Percentiles rank a stretch among this genome's conserved stretches.
phyloP scores from a whole-genome alignment of 2,797 vertebrate genomes.

The Falco naumanni region DNA sequence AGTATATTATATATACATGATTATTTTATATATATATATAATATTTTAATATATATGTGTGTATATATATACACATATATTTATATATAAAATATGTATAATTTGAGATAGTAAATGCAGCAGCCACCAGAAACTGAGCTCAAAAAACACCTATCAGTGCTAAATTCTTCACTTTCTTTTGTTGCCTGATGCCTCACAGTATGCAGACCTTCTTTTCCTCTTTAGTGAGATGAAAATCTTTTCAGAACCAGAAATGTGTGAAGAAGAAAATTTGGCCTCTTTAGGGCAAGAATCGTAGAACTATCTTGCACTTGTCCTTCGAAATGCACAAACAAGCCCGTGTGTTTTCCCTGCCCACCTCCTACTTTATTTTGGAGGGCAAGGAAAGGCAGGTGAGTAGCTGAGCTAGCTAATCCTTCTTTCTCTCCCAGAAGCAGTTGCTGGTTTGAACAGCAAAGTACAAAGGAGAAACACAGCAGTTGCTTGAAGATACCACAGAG shows the following conservation, averaged over 20 bases:
- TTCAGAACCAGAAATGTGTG: not conserved
- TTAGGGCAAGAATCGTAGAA: not conserved
- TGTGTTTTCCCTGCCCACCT: fast-evolving
- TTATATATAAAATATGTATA: not conserved
- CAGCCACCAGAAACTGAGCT: not conserved
- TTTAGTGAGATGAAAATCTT: not conserved
- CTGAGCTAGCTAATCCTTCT: not conserved
- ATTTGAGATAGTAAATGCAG: not conserved
- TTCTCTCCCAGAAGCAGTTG: not conserved
- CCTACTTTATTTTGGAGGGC: fast-evolving
- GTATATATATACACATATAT: too few species aligned
- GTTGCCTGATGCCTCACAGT: not conserved
- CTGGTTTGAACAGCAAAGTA: not conserved
- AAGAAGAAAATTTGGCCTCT: not conserved
- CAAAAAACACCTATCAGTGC: not conserved
- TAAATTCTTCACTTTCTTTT: not conserved
- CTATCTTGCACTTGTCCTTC: not conserved
- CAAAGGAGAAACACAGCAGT: not conserved
- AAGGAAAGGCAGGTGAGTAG: not conserved
- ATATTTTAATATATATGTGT: too few species aligned
- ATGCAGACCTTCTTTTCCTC: not conserved
- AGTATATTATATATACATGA: not conserved
- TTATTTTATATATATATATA: too few species aligned
- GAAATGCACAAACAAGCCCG: not conserved
- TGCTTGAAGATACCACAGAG: not conserved